Evolutionary conservation across 2,888 invertebrate genomes (phyloP).

Genomic region (Pristionchus exspectatus): DNA sequence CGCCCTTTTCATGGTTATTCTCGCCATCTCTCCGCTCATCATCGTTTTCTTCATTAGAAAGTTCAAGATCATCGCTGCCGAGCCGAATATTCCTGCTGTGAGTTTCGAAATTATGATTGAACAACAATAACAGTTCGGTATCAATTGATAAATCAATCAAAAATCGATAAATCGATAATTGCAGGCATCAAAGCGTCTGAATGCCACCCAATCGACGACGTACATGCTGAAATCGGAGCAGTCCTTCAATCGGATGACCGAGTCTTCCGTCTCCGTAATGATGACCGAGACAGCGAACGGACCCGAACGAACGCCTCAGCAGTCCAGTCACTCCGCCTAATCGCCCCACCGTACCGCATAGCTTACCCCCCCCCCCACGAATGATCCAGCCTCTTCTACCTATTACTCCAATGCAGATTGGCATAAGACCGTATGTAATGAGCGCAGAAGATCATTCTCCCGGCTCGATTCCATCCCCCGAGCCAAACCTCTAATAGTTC

Average conservation of each 20-base stretch:
- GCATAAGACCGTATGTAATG: not conserved
- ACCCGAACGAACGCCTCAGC: slow-evolving; percentile 19
- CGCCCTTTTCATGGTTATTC: slow-evolving; percentile 73
- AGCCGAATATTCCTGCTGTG: slow-evolving; percentile 88
- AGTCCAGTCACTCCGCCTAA: slow-evolving; percentile 45
- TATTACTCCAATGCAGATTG: not conserved
- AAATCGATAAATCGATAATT: slow-evolving; percentile 55
- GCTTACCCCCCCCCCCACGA: not conserved
- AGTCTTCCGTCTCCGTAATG: slow-evolving; percentile 71
- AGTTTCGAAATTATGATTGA: not conserved
- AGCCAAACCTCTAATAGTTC: slow-evolving; percentile 5
- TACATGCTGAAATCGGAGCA: slow-evolving; percentile 88
- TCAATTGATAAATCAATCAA: not conserved
- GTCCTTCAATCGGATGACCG: slow-evolving; percentile 77
- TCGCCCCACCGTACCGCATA: slow-evolving; percentile 46
- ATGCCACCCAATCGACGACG: slow-evolving; percentile 93
- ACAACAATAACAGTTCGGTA: not conserved
- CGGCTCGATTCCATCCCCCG: not conserved
- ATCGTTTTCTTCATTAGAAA: slow-evolving; percentile 89
- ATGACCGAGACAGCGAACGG: slow-evolving; percentile 36
- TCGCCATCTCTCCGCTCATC: slow-evolving; percentile 85
- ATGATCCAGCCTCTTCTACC: not conserved
- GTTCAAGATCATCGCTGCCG: slow-evolving; percentile 91
- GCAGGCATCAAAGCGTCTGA: slow-evolving; percentile 92
- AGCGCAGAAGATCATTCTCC: not conserved